Conservation (phyloP, 2,113 vertebrate genomes). For the Hepsetus odoe region DNA sequence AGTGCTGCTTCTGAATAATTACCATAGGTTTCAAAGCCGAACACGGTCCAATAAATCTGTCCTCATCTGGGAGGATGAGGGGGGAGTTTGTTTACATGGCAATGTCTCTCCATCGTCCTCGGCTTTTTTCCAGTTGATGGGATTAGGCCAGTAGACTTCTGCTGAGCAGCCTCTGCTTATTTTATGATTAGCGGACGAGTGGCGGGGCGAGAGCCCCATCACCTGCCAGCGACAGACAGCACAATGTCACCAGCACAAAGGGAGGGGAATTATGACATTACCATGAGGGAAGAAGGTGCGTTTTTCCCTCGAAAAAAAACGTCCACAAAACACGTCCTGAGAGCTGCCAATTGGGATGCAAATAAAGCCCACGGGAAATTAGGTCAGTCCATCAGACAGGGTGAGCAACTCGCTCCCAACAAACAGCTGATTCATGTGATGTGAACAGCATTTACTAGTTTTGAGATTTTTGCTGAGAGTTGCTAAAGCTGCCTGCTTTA, state of each 20-base stretch:
- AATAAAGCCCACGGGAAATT: background rate
- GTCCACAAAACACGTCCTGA: too few relatives aligned
- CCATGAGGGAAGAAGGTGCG: background rate
- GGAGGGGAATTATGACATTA: conserved; percentile 42
- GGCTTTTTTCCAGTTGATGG: conserved; percentile 61
- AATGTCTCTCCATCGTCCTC: conserved; percentile 57
- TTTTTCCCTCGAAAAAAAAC: background rate
- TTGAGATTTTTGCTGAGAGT: too few relatives aligned
- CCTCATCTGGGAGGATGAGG: conserved; percentile 46
- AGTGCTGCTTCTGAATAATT: conserved; percentile 51
- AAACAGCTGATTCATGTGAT: background rate
- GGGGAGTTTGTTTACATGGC: conserved; percentile 43
- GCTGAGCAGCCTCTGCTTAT: conserved; percentile 61
- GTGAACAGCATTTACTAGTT: too few relatives aligned
- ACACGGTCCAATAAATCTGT: conserved; percentile 38
- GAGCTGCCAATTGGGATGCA: background rate
- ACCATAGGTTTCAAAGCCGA: conserved; percentile 41
- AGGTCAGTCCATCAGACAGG: background rate
- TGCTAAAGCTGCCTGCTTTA: too few relatives aligned
- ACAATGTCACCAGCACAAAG: conserved; percentile 57
- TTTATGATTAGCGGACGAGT: conserved; percentile 57
- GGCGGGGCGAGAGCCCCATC: conserved; percentile 58
- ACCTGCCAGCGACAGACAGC: conserved; percentile 54
- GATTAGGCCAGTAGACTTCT: conserved; percentile 69
- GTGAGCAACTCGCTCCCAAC: background rate